phyloP scores from a whole-genome alignment of 23 tunicate species.

The Styela plicata region DNA sequence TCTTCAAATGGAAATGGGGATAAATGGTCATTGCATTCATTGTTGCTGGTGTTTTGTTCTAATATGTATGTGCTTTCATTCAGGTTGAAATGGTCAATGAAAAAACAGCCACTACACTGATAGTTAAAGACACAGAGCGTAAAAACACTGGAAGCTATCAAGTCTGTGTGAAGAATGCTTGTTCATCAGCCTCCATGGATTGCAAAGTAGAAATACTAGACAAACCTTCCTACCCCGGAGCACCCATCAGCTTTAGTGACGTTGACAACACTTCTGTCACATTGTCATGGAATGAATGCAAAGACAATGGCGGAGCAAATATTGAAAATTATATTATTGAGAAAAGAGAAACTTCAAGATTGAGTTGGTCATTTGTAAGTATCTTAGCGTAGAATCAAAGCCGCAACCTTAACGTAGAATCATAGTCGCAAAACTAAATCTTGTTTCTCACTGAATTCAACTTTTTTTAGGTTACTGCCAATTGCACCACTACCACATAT shows the following conservation, averaged over 20 bases:
- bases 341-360: slow-evolving; percentile 74
- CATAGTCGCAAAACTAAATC: too few relatives aligned
- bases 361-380: slow-evolving; percentile 71
- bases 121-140: slow-evolving; percentile 58
- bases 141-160: slow-evolving; percentile 67
- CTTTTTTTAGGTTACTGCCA: slow-evolving; percentile 48
- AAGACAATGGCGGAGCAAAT: slow-evolving; percentile 74
- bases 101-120: slow-evolving; percentile 36
- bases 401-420: too few relatives aligned
- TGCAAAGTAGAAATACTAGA: slow-evolving; percentile 64
- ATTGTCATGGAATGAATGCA: slow-evolving; percentile 69
- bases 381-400: too few relatives aligned
- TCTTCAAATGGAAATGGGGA: too few relatives aligned
- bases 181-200: slow-evolving; percentile 65
- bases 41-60: too few relatives aligned
- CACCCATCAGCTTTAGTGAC: slow-evolving; percentile 58
- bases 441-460: neutral
- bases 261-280: slow-evolving; percentile 69
- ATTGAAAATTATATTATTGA: slow-evolving; percentile 81
- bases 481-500: slow-evolving; percentile 40
- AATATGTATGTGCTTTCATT: neutral
- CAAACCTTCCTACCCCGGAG: slow-evolving; percentile 77
- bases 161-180: slow-evolving; percentile 61
- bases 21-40: too few relatives aligned
- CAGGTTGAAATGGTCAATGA: slow-evolving; percentile 21